Percentiles rank a stretch among this genome's conserved stretches.
Conservation (phyloP, 2,888 invertebrate genomes). For the Hyles lineata region DNA sequence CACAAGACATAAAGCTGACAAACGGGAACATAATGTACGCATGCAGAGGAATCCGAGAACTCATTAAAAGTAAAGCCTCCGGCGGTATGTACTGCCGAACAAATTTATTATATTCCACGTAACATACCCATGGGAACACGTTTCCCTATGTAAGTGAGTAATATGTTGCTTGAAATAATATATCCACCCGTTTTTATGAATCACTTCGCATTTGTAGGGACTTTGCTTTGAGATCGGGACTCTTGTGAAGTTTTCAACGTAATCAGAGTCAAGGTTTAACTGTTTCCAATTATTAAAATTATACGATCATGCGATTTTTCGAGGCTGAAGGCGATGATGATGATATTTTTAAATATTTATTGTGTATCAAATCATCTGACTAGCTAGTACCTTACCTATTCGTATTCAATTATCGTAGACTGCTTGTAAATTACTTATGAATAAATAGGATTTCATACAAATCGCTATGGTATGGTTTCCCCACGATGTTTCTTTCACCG, state of each 20-base stretch:
- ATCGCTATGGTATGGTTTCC: too few species aligned
- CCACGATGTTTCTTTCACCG: too few species aligned
- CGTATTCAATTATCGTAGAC: too few species aligned
- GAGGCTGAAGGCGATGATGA: too few species aligned
- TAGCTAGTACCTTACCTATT: too few species aligned
- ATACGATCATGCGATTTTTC: too few species aligned
- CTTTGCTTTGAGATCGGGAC: not conserved
- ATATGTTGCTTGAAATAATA: constrained; percentile 26
- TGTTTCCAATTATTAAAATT: not conserved
- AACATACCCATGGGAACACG: constrained; percentile 28
- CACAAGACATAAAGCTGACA: constrained; percentile 19
- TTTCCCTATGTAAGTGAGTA: constrained; percentile 26
- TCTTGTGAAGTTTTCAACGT: not conserved
- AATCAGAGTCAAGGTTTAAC: not conserved
- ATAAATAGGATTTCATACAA: too few species aligned
- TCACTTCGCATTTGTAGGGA: constrained; percentile 1
- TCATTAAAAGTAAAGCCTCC: constrained; percentile 37
- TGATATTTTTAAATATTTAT: too few species aligned
- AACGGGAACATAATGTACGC: constrained; percentile 14
- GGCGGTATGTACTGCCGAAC: constrained; percentile 29
- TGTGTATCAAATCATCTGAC: too few species aligned
- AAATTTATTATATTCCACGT: constrained; percentile 34
- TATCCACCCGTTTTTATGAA: constrained; percentile 8
- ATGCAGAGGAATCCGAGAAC: constrained; percentile 32
- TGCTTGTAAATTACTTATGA: too few species aligned